Percentiles rank a stretch among this genome's conserved stretches.
These are phyloP conservation scores for Arrhopalites spinosus DNA, from an alignment of 2,888 invertebrate species.

Conservation along the genomic window DNA sequence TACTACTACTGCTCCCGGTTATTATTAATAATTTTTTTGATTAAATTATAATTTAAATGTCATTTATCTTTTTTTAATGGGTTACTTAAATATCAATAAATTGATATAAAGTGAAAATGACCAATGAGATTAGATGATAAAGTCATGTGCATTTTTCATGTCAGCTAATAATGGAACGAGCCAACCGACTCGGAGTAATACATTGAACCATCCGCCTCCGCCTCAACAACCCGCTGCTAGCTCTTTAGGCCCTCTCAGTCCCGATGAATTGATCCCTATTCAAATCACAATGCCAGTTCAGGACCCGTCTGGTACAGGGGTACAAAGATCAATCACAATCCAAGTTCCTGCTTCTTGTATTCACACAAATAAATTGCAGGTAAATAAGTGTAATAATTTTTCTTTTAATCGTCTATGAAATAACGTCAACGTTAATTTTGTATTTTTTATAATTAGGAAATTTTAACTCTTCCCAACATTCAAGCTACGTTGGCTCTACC, in stretches of 20 bases:
- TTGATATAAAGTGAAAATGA: too few species aligned
- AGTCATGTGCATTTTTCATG: too few species aligned
- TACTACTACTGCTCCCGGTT: not conserved
- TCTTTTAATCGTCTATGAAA: not conserved
- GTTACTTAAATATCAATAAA: too few species aligned
- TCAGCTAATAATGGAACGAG: constrained; percentile 6
- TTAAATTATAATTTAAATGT: too few species aligned
- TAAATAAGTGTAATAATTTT: constrained; percentile 21
- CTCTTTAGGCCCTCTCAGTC: constrained; percentile 44
- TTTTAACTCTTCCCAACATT: constrained; percentile 84
- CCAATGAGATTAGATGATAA: too few species aligned
- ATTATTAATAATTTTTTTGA: not conserved
- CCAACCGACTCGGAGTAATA: constrained; percentile 30
- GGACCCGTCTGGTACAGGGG: constrained; percentile 63
- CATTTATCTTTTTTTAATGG: too few species aligned
- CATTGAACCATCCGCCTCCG: constrained; percentile 32
- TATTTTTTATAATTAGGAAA: constrained; percentile 60
- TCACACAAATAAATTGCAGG: constrained; percentile 60
- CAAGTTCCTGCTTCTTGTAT: constrained; percentile 86
- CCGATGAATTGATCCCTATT: constrained; percentile 59
- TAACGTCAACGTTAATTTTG: not conserved
- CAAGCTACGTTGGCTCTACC: constrained; percentile 88
- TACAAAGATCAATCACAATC: constrained; percentile 71
- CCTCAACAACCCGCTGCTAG: constrained; percentile 53
- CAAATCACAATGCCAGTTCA: constrained; percentile 83